Evolutionary conservation across 2,888 invertebrate species (phyloP), one percentile per base, ranked within the genome.

Genomic region (Cyclophora albipunctata): DNA sequence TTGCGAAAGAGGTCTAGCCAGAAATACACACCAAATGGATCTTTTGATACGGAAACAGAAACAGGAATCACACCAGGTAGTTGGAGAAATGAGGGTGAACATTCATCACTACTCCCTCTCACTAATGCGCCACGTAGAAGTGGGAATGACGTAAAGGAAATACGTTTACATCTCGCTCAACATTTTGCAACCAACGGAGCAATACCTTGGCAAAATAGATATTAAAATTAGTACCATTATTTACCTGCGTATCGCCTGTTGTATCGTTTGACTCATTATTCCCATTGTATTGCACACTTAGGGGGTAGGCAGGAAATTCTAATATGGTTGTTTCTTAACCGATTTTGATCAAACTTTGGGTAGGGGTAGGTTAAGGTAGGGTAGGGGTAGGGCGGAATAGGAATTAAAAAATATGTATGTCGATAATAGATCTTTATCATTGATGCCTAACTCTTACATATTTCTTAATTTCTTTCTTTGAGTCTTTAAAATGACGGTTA

Each of bases 161-260:
- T 45, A 49, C 51, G 47, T 45, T 51, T 45, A 34, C 51, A 50
- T 46, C 47, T 52, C 42, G 50, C 48, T 46, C 35, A 48, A 53
- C 53, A 58, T 50, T 58, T 58, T 48, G 40, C 33, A 7, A 55
- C 55, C 34, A 53, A 54, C 41, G 54, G 57, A 47, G 47, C 57
- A 48, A 53, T 54, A 48, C 40, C 50, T 45, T 58, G 55, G 58
- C 58, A 58, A 58, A n/a, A 58, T 55, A 50, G 47, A 48, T 55
- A 55, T 47, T 48, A 20, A 54, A 51, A 52, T 47, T 49, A 45
- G 40, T 51, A 50, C 52, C 48, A 55, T 52, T 55, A 48, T 45
- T 50, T 54, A 47, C 35, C 33, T 46, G 46, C 42, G 42, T 43
- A 35, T n/a, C n/a, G n/a, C n/a, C n/a, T n/a, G n/a, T n/a, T n/a